Evolutionary conservation across 2,888 invertebrate genomes (phyloP).

Genomic region (Sarcophaga subvicina): DNA sequence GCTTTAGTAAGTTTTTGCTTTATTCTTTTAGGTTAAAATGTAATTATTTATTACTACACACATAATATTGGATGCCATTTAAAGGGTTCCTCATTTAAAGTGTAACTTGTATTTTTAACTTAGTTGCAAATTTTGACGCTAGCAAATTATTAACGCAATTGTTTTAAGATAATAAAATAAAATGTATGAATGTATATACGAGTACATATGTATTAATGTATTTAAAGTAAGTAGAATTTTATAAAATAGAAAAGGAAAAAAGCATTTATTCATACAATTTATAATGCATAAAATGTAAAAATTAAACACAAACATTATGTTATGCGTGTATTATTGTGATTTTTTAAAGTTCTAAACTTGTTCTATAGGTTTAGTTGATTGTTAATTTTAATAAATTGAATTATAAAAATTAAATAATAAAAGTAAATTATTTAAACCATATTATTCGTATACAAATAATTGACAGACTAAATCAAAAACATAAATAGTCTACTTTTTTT

Average conservation of each 20-base stretch:
- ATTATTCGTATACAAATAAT: too few species aligned
- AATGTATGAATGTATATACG: background rate
- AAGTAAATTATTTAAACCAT: background rate
- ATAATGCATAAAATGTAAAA: constrained; percentile 25
- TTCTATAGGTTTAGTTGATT: constrained; percentile 39
- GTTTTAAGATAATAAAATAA: background rate
- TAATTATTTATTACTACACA: constrained; percentile 19
- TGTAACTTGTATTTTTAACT: background rate
- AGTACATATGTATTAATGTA: background rate
- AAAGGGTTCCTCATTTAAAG: background rate
- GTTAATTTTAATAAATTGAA: constrained; percentile 51
- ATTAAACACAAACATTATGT: background rate
- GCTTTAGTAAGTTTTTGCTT: constrained; percentile 34
- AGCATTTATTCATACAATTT: constrained; percentile 57
- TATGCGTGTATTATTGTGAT: constrained; percentile 48
- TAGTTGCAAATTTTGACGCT: background rate
- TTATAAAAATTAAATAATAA: background rate
- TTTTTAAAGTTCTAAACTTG: constrained; percentile 60
- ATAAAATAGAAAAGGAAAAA: background rate
- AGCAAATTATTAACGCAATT: too few species aligned
- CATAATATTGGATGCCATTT: background rate
- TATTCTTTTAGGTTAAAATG: constrained; percentile 9
- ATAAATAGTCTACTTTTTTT: too few species aligned
- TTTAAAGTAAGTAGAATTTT: constrained; percentile 13
- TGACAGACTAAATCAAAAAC: too few species aligned